phyloP scores from a whole-genome alignment of 2,888 invertebrate genomes.

The Protophormia terraenovae region DNA sequence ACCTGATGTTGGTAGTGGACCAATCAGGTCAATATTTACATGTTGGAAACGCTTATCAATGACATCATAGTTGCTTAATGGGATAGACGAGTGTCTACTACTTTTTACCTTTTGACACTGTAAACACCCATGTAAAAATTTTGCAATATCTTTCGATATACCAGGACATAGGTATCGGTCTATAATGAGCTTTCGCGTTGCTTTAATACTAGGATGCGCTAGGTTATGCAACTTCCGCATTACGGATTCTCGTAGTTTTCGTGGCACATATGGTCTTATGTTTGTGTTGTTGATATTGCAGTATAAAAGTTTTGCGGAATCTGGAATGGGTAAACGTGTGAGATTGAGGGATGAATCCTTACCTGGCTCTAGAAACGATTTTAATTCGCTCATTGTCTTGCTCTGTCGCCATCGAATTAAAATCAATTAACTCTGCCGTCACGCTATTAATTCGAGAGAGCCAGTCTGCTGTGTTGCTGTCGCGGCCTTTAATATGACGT shows the following conservation, averaged over 20 bases:
- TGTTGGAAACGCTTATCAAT: slow-evolving; percentile 72
- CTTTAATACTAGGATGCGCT: slow-evolving; percentile 8
- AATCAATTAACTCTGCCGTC: neutral
- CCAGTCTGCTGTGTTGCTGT: slow-evolving; percentile 60
- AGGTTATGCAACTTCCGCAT: neutral
- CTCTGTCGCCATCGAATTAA: neutral
- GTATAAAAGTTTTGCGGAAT: slow-evolving; percentile 27
- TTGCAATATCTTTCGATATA: slow-evolving; percentile 40
- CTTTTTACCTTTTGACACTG: slow-evolving; percentile 47
- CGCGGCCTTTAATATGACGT: slow-evolving; percentile 36
- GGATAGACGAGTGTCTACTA: neutral
- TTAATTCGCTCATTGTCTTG: slow-evolving; percentile 1
- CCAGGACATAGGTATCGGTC: slow-evolving; percentile 59
- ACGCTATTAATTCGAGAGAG: slow-evolving; percentile 47
- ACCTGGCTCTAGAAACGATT: neutral
- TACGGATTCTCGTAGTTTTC: neutral
- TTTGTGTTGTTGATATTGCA: slow-evolving; percentile 53
- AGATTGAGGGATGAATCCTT: slow-evolving; percentile 39
- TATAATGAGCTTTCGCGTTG: slow-evolving; percentile 34
- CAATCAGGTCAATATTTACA: slow-evolving; percentile 79
- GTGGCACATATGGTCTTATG: slow-evolving; percentile 37
- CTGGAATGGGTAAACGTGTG: slow-evolving; percentile 32
- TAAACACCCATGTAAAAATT: slow-evolving; percentile 40
- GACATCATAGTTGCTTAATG: neutral
- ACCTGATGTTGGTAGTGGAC: slow-evolving; percentile 60